These are phyloP conservation scores for Morinoia aosen DNA, from an alignment of 2,888 invertebrate genomes.

Conservation along the genomic window DNA sequence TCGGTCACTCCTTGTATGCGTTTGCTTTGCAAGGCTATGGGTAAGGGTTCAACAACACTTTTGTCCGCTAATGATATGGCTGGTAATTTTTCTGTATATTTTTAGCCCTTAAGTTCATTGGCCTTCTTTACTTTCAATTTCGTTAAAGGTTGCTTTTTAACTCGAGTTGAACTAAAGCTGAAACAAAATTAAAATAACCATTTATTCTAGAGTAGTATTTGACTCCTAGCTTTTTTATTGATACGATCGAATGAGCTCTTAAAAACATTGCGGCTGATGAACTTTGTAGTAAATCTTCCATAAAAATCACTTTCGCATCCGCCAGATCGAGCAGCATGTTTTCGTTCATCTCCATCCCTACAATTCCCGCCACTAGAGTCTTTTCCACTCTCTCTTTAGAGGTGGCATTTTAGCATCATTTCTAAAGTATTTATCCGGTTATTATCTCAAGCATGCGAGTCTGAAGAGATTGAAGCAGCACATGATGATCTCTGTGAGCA, in stretches of 20 bases:
- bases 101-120: background rate
- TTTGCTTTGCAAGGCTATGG: background rate
- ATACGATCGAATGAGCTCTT: background rate
- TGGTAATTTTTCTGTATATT: background rate
- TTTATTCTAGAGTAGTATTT: background rate
- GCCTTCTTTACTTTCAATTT: background rate
- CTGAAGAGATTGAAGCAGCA: background rate
- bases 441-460: background rate
- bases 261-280: background rate
- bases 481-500: background rate
- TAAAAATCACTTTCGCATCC: background rate
- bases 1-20: background rate
- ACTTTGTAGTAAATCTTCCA: background rate
- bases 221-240: background rate
- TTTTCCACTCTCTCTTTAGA: background rate
- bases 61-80: background rate
- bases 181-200: background rate
- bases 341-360: background rate
- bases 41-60: background rate
- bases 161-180: background rate
- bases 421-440: background rate
- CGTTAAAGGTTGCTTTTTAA: background rate
- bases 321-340: background rate
- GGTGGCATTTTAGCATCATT: background rate
- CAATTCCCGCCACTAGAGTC: background rate